A percentile compares a stretch with the other conserved stretches of the same genome.
These are phyloP conservation scores for Cydia strobilella DNA, from an alignment of 1,140 invertebrate genomes.

Conservation along the genomic window DNA sequence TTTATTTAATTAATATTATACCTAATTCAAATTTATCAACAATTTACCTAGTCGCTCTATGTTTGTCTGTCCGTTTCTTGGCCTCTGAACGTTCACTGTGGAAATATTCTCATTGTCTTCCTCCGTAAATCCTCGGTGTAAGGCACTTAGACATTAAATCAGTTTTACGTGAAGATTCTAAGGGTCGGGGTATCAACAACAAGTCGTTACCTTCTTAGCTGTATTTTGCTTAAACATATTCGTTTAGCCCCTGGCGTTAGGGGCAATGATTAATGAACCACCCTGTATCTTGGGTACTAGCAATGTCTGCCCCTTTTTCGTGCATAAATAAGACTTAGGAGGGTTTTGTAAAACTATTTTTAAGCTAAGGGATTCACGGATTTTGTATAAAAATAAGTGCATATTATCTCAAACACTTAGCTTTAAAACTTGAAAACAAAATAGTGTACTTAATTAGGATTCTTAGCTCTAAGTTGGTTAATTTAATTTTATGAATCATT, in stretches of 20 bases:
- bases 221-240: constrained; percentile 69
- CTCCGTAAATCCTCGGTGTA: neutral
- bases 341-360: constrained; percentile 30
- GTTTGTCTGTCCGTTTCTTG: neutral
- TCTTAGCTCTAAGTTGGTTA: no score
- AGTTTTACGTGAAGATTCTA: constrained; percentile 53
- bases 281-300: constrained; percentile 48
- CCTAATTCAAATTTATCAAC: no score
- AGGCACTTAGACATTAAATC: constrained; percentile 41
- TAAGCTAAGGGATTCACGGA: constrained; percentile 22
- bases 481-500: no score
- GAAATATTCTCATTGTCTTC: neutral
- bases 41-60: neutral
- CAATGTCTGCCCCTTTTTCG: constrained; percentile 54
- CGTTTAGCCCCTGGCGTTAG: constrained; percentile 62
- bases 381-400: neutral
- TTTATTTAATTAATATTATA: no score
- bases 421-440: neutral
- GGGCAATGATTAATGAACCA: constrained; percentile 73
- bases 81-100: neutral
- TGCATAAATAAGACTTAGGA: constrained; percentile 54
- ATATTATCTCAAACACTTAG: no score
- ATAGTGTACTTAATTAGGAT: no score
- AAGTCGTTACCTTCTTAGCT: constrained; percentile 63
- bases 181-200: constrained; percentile 39